Evolutionary conservation across 2,113 vertebrate genomes (phyloP).

Genomic region (Pomatorhinus ruficollis): DNA sequence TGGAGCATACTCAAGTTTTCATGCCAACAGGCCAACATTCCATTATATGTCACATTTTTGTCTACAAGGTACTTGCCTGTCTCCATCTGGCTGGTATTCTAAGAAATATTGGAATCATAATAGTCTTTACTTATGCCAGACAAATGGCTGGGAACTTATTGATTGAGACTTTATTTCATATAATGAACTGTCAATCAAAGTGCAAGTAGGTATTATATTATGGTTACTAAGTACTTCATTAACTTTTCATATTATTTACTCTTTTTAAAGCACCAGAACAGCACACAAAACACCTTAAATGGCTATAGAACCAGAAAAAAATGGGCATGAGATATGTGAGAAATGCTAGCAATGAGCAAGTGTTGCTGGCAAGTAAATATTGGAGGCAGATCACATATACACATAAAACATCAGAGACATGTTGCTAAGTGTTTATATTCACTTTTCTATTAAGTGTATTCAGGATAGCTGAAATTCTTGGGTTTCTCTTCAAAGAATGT

Average conservation of each 20-base stretch:
- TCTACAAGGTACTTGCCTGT: neutral
- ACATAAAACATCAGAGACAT: neutral
- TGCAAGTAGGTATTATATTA: neutral
- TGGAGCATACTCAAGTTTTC: neutral
- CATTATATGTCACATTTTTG: neutral
- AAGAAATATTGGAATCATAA: neutral
- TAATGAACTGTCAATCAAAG: neutral
- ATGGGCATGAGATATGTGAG: neutral
- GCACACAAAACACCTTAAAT: neutral
- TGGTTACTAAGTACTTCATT: neutral
- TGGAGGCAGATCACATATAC: neutral
- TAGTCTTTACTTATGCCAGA: neutral
- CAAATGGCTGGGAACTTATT: neutral
- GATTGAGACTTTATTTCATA: neutral
- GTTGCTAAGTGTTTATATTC: neutral
- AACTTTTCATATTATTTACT: neutral
- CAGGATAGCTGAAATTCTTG: neutral
- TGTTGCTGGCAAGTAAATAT: neutral
- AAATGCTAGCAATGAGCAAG: neutral
- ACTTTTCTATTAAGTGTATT: conserved; percentile 6
- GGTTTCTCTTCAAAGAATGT: neutral
- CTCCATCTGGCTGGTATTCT: neutral
- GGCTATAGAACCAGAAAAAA: neutral
- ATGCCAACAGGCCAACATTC: neutral
- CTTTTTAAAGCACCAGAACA: neutral